Evolutionary conservation across 2,113 vertebrate species (phyloP).

Genomic region (Blennius ocellaris): DNA sequence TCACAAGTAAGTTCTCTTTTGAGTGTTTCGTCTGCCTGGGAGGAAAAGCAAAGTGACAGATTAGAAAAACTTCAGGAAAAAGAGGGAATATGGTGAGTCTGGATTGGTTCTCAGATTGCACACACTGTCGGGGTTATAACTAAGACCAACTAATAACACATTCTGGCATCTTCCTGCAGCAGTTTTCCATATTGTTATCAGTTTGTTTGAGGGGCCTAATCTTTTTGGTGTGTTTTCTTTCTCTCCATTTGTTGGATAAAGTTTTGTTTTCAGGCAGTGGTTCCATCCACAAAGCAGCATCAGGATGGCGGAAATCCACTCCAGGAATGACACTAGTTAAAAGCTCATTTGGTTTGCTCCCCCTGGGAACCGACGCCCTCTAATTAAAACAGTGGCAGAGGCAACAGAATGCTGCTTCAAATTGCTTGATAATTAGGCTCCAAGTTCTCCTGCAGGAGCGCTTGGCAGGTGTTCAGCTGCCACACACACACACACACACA

Average conservation of each 20-base stretch:
- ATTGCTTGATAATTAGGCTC: slow-evolving; percentile 76
- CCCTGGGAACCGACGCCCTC: slow-evolving; percentile 65
- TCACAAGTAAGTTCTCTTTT: no score
- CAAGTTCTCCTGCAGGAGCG: slow-evolving; percentile 56
- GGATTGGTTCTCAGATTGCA: no score
- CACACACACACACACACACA: slow-evolving; percentile 40
- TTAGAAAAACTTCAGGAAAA: no score
- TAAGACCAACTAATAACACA: no score
- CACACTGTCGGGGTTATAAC: no score
- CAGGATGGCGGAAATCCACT: slow-evolving; percentile 56
- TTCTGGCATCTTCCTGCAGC: no score
- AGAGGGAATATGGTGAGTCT: no score
- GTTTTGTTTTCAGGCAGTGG: slow-evolving; percentile 2
- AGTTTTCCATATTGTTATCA: no score
- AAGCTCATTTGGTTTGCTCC: slow-evolving; percentile 71
- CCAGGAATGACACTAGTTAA: slow-evolving; percentile 75
- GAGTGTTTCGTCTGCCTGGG: no score
- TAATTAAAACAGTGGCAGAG: slow-evolving; percentile 75
- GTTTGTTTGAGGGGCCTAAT: no score
- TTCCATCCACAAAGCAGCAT: slow-evolving; percentile 8
- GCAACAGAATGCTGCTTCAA: slow-evolving; percentile 69
- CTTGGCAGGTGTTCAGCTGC: slow-evolving; percentile 65
- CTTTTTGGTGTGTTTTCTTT: not conserved
- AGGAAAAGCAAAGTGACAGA: no score
- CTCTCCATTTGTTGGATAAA: slow-evolving; percentile 28